These are phyloP conservation scores for Cydia pomonella DNA, from an alignment of 1,140 invertebrate species.

Conservation along the genomic window DNA sequence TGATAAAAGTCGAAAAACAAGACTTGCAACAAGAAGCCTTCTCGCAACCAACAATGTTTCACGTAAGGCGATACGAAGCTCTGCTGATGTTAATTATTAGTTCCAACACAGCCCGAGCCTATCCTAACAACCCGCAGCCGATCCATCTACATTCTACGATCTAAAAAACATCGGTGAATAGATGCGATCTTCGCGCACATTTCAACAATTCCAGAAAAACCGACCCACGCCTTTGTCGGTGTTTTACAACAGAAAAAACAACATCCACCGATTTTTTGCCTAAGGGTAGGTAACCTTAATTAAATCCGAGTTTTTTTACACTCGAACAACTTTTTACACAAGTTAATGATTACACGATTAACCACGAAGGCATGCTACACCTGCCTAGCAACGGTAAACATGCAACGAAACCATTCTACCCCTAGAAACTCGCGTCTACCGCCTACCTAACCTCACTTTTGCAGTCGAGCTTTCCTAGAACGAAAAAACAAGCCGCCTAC, in stretches of 20 bases:
- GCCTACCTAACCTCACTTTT: not conserved
- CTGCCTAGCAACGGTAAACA: slow-evolving; percentile 18
- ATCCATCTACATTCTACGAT: not conserved
- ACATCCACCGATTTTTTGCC: slow-evolving; percentile 28
- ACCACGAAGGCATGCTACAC: not conserved
- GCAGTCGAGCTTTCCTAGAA: slow-evolving; percentile 9
- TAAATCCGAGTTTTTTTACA: slow-evolving; percentile 26
- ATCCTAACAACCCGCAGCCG: slow-evolving; percentile 11
- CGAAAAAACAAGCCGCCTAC: not conserved
- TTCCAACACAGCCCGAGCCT: slow-evolving; percentile 14
- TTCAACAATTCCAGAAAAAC: slow-evolving; percentile 9
- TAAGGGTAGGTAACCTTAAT: slow-evolving; percentile 28
- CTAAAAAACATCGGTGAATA: slow-evolving; percentile 8
- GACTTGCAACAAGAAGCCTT: not conserved
- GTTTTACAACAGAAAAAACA: slow-evolving; percentile 32
- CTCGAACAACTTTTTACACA: slow-evolving; percentile 20
- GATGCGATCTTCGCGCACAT: slow-evolving; percentile 14
- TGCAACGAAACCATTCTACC: not conserved
- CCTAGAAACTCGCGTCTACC: not conserved
- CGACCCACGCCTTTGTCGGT: slow-evolving; percentile 28
- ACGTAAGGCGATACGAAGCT: not conserved
- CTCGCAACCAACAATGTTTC: not conserved
- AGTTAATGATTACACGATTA: slow-evolving; percentile 25
- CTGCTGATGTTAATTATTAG: slow-evolving; percentile 14
- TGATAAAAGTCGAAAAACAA: not conserved